Base-by-base conservation (phyloP, 2,797 vertebrate species). In the Heliangelus exortis region DNA sequence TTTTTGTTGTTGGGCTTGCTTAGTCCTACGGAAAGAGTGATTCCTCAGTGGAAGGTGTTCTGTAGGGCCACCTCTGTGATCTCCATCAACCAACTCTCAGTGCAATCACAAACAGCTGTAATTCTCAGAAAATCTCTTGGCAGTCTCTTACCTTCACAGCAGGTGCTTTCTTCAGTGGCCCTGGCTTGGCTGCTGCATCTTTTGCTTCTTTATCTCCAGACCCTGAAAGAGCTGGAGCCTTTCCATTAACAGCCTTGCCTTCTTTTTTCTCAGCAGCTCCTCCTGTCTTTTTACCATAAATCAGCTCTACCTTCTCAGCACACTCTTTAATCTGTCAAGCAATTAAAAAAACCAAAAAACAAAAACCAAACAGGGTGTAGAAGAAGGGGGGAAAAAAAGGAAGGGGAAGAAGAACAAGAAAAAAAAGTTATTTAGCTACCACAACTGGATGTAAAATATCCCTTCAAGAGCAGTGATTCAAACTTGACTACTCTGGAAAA, bases 241-340 rank as follows among this genome's bases (percentile, higher is more conserved):
- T 99, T 72, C 98, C 98, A 34, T 97, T 12, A 74, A 90, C 2
- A 88, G 96, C 77, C 83, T 98, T 99, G 89, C 83, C 47, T 67
- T 99, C 99, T 58, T 98, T 99, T 73, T 97, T 99, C 15, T 98
- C 98, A 68, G 96, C 75, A 86, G 92, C 54, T 61, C 96, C 96
- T 80, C 96, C 97, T 55, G 92, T 21, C 87, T 98, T 99, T 93
- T 98, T 99, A 76, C 98, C 98, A 97, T 98, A 98, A 77, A 97
- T 96, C 28, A 99, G 96, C 87, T 99, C 99, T 22, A 99, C 98
- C 94, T 99, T 99, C 84, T 99, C 99, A 72, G 99, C 98, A 93
- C 98, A 98, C 91, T 99, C 99, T 97, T 99, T 99, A 92, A 99
- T 99, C 99, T 99, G 95, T 29, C 26, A 77, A 97, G 55, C n/a